phyloP scores from a whole-genome alignment of 2,888 invertebrate genomes.

The Bedellia somnulentella region DNA sequence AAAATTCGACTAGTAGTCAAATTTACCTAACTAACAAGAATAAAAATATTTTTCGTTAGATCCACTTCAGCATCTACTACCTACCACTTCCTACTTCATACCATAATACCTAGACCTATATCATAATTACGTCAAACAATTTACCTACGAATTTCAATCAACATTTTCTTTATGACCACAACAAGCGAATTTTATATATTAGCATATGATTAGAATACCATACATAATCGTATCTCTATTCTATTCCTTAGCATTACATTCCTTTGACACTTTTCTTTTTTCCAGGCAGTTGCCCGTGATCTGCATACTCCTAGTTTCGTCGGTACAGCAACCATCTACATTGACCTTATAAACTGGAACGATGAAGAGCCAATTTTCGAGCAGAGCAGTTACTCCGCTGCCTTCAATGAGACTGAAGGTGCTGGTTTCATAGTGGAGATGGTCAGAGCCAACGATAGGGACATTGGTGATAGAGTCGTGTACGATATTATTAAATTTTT shows the following conservation, averaged over 20 bases:
- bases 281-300: constrained; percentile 37
- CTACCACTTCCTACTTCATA: no score
- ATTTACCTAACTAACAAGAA: no score
- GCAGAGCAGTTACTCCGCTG: constrained; percentile 22
- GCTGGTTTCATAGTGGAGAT: constrained; percentile 45
- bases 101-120: no score
- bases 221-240: no score
- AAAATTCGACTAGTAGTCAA: no score
- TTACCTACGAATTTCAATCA: no score
- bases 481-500: constrained; percentile 33
- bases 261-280: constrained; percentile 1
- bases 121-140: no score
- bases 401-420: constrained; percentile 59
- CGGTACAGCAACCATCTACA: constrained; percentile 37
- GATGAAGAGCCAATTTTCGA: constrained; percentile 70
- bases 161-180: no score
- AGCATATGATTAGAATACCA: no score
- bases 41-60: no score
- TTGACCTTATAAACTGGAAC: constrained; percentile 67
- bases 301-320: constrained; percentile 21
- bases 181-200: no score
- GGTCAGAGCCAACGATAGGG: constrained; percentile 62
- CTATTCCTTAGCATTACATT: background rate
- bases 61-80: no score
- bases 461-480: constrained; percentile 62